Conservation (phyloP, 2,888 invertebrate genomes). For the Callyntrura guangdongensis region DNA sequence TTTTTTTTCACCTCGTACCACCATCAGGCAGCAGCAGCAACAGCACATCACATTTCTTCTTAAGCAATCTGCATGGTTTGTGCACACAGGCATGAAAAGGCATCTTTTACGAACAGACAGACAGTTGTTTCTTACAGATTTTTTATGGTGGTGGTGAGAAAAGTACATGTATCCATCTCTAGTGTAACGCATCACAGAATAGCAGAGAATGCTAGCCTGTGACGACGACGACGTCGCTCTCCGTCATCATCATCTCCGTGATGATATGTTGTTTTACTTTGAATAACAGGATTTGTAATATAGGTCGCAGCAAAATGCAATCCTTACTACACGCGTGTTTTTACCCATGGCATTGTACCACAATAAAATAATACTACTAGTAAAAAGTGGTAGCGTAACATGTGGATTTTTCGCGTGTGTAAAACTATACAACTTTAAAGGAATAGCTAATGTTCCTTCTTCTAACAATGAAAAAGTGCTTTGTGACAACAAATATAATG, state of each 20-base stretch:
- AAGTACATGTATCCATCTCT: conserved; percentile 5
- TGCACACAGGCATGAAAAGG: conserved; percentile 53
- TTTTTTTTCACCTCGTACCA: background rate
- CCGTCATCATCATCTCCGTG: conserved; percentile 6
- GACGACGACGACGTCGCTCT: conserved; percentile 25
- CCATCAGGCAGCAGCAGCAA: background rate
- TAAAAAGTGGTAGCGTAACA: conserved; percentile 12
- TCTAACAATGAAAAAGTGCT: background rate
- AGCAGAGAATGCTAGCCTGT: conserved; percentile 27
- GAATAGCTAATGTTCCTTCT: conserved; percentile 13
- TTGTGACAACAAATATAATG: background rate
- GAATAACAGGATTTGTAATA: conserved; percentile 85
- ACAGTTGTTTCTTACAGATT: conserved; percentile 55
- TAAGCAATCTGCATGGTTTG: conserved; percentile 69
- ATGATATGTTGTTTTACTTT: conserved; percentile 71
- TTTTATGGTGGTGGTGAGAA: conserved; percentile 18
- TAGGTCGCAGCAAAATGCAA: conserved; percentile 83
- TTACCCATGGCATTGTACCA: conserved; percentile 71
- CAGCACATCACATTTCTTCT: conserved; percentile 47
- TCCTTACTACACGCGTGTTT: conserved; percentile 66
- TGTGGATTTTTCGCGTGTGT: conserved; percentile 33
- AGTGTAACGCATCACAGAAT: background rate
- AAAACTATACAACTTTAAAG: conserved; percentile 14
- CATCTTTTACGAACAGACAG: conserved; percentile 47
- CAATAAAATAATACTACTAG: conserved; percentile 29